A percentile compares a stretch with the other conserved stretches of the same genome.
phyloP scores from a whole-genome alignment of 1,140 invertebrate genomes.

The Pristionchus pacificus region DNA sequence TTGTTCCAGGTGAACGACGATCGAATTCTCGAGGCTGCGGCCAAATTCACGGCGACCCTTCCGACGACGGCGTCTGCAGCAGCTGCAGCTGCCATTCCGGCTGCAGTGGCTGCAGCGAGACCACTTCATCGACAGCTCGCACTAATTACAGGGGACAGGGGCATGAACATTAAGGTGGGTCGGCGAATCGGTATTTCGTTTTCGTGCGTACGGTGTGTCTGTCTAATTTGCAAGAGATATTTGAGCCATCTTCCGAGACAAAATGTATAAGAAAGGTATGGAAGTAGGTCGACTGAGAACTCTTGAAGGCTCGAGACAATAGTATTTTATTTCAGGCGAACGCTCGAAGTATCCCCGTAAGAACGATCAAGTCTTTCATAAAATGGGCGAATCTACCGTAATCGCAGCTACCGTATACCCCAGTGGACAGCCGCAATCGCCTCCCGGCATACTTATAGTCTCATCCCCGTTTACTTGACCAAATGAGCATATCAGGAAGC shows the following conservation, averaged over 20 bases:
- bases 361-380: slow-evolving; percentile 4
- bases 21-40: slow-evolving; percentile 5
- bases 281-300: too few species aligned
- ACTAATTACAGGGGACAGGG: slow-evolving; percentile 12
- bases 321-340: not conserved
- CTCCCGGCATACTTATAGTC: not conserved
- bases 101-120: too few species aligned
- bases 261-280: too few species aligned
- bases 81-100: too few species aligned
- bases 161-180: slow-evolving; percentile 18
- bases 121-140: slow-evolving; percentile 5
- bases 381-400: slow-evolving; percentile 19
- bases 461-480: not conserved
- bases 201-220: not conserved
- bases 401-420: too few species aligned
- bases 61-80: not conserved
- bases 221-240: too few species aligned
- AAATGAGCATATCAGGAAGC: not conserved
- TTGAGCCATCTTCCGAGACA: too few species aligned
- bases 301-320: too few species aligned
- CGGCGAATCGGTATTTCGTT: not conserved
- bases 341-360: slow-evolving; percentile 4
- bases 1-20: slow-evolving; percentile 17
- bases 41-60: not conserved
- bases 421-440: too few species aligned